Evolutionary conservation across 2,888 invertebrate genomes (phyloP).

Genomic region (Ditula angustiorana): DNA sequence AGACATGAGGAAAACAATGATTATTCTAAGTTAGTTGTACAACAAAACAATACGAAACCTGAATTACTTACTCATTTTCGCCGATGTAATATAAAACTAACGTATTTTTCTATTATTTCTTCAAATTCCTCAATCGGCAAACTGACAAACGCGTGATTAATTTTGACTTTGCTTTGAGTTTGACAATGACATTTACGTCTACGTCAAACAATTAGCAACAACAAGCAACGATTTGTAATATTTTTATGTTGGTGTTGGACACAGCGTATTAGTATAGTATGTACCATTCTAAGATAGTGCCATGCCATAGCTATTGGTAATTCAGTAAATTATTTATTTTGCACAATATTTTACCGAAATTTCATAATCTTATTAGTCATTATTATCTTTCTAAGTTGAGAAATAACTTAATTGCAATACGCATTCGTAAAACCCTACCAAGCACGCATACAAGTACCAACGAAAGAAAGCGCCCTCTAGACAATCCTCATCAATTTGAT

Average conservation of each 20-base stretch:
- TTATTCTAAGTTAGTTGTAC: background rate
- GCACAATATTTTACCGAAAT: background rate
- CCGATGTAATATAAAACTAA: background rate
- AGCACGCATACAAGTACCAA: no score
- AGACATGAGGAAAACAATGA: constrained; percentile 58
- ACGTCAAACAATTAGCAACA: no score
- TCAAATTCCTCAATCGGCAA: background rate
- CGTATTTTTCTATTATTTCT: background rate
- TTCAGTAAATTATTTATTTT: no score
- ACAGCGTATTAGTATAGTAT: no score
- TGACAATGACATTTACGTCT: background rate
- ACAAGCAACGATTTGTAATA: no score
- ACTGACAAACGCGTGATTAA: background rate
- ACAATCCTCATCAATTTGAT: no score
- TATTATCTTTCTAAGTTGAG: background rate
- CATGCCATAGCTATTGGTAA: no score
- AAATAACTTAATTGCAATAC: background rate
- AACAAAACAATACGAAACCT: constrained; percentile 22
- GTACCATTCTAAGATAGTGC: no score
- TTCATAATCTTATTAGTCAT: background rate
- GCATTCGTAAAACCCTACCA: no score
- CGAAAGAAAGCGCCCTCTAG: no score
- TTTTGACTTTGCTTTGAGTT: background rate
- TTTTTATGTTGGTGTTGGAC: background rate
- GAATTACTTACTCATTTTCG: constrained; percentile 36